Conservation (phyloP, 2,113 vertebrate genomes). For the Oxygymnocypris stewartii region DNA sequence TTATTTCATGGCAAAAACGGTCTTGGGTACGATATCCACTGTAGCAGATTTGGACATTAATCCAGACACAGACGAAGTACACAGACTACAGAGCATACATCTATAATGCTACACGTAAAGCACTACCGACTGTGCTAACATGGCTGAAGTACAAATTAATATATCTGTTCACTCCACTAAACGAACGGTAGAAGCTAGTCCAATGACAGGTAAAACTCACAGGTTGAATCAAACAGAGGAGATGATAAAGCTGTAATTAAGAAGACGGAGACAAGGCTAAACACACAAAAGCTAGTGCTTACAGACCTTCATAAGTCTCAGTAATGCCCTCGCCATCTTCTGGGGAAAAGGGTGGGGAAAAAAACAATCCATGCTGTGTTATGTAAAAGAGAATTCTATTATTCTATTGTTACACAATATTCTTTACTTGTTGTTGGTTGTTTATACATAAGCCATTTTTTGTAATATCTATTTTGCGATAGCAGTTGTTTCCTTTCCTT, state of each 20-base stretch:
- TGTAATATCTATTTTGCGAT: not conserved
- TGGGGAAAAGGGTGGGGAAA: constrained; percentile 73
- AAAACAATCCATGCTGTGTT: constrained; percentile 71
- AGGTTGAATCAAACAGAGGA: constrained; percentile 5
- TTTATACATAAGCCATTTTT: not conserved
- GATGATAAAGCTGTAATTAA: constrained; percentile 20
- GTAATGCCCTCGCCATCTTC: constrained; percentile 85
- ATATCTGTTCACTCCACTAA: not conserved
- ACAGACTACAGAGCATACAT: not conserved
- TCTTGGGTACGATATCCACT: not conserved
- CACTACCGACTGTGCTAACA: not conserved
- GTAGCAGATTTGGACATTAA: not conserved
- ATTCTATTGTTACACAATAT: not conserved
- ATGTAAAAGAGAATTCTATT: not conserved
- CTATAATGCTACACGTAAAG: not conserved
- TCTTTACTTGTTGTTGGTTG: not conserved
- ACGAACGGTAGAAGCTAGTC: constrained; percentile 4
- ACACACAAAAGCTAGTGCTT: constrained; percentile 50
- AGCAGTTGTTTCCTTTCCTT: not conserved
- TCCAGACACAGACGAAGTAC: not conserved
- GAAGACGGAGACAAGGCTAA: constrained; percentile 13
- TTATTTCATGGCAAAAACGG: too few species aligned
- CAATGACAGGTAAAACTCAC: not conserved
- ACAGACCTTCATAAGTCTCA: constrained; percentile 87
- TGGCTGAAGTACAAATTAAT: not conserved